Evolutionary conservation across 1,140 invertebrate species (phyloP).

Genomic region (Cotesia glomerata): DNA sequence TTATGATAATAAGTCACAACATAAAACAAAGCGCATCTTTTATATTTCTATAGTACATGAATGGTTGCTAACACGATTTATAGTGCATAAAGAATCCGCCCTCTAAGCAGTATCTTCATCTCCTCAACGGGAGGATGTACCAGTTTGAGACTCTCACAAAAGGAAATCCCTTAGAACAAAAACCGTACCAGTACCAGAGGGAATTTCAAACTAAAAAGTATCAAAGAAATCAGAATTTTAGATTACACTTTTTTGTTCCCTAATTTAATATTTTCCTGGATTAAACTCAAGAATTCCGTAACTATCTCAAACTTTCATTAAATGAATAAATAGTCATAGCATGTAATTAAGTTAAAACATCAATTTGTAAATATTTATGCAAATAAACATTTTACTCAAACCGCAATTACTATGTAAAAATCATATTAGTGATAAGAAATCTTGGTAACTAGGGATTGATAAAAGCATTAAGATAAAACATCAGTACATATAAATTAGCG

Average conservation of each 20-base stretch:
- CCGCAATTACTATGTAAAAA: not conserved
- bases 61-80: constrained; percentile 51
- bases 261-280: too few species aligned
- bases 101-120: constrained; percentile 8
- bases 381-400: not conserved
- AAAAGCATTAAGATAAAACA: too few species aligned
- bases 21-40: not conserved
- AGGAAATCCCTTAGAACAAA: not conserved
- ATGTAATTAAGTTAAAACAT: too few species aligned
- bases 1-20: too few species aligned
- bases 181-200: not conserved
- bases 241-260: too few species aligned
- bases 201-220: not conserved
- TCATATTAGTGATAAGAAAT: too few species aligned
- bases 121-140: not conserved
- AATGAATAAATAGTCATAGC: too few species aligned
- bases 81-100: constrained; percentile 48
- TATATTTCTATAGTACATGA: constrained; percentile 46
- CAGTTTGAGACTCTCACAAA: constrained; percentile 4
- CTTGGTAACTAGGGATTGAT: too few species aligned
- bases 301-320: too few species aligned
- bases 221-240: constrained; percentile 9
- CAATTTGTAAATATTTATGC: too few species aligned
- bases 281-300: too few species aligned
- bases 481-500: too few species aligned